Evolutionary conservation across 2,888 invertebrate species (phyloP).

Genomic region (Thymelicus lineola): DNA sequence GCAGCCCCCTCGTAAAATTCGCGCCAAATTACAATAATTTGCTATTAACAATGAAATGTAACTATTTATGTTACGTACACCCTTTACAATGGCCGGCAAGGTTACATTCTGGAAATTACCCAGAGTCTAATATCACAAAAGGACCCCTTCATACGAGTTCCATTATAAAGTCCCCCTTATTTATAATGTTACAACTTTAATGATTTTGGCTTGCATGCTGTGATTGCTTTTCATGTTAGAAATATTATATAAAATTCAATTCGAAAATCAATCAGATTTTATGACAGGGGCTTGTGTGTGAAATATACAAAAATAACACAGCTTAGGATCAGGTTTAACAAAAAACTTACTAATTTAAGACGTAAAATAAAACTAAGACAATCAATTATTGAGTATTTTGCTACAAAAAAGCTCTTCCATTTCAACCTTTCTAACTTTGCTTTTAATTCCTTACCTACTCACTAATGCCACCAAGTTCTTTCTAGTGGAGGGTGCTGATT

Average conservation of each 20-base stretch:
- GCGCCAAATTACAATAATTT: slow-evolving; percentile 76
- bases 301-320: not conserved
- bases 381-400: no score
- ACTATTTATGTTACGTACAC: slow-evolving; percentile 64
- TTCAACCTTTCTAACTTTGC: no score
- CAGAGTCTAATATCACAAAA: slow-evolving; percentile 61
- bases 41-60: slow-evolving; percentile 68
- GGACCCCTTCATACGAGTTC: slow-evolving; percentile 73
- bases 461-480: no score
- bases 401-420: no score
- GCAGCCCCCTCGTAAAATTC: slow-evolving; percentile 58
- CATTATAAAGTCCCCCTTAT: slow-evolving; percentile 76
- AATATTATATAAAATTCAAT: not conserved
- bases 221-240: slow-evolving; percentile 39
- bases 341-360: no score
- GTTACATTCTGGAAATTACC: slow-evolving; percentile 73
- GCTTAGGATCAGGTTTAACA: not conserved
- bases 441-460: no score
- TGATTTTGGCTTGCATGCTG: slow-evolving; percentile 58
- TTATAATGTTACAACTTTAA: slow-evolving; percentile 81
- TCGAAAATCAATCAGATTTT: not conserved
- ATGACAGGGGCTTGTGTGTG: not conserved
- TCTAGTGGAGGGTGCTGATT: no score
- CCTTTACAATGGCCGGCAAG: slow-evolving; percentile 53
- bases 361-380: no score